phyloP scores from a whole-genome alignment of 1,140 invertebrate species.

The Trichogramma pretiosum region DNA sequence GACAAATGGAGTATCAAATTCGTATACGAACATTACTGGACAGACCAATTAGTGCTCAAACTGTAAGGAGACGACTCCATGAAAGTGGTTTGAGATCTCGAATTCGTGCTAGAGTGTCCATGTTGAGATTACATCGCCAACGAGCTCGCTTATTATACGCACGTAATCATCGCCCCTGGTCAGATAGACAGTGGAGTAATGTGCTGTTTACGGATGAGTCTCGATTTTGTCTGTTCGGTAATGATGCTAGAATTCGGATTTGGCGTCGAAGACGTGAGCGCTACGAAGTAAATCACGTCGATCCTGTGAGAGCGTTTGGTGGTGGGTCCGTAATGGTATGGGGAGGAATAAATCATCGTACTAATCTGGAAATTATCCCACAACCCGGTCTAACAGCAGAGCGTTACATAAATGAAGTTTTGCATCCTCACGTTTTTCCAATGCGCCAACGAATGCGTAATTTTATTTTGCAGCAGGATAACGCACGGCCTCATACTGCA shows the following conservation, averaged over 20 bases:
- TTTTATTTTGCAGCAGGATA: conserved; percentile 20
- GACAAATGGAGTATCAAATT: conserved; percentile 1
- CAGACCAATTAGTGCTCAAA: background rate
- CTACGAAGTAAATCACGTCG: no score
- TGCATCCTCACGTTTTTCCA: conserved; percentile 2
- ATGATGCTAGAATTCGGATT: no score
- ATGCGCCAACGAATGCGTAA: background rate
- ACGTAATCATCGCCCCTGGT: no score
- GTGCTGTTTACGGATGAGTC: no score
- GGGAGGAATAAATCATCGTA: background rate
- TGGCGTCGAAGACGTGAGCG: no score
- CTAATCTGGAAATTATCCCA: conserved; percentile 4
- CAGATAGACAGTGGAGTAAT: no score
- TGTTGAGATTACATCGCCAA: no score
- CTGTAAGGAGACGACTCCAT: conserved; percentile 1
- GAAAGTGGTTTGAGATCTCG: no score
- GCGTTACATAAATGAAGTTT: conserved; percentile 5
- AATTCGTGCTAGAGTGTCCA: no score
- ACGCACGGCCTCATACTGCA: conserved; percentile 22
- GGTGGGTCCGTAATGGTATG: background rate
- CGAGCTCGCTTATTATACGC: no score
- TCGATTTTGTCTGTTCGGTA: no score
- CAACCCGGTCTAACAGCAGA: conserved; percentile 1
- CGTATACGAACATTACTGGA: background rate
- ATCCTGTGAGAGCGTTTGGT: no score